These are phyloP conservation scores for Drosophila niveifrons DNA, from an alignment of 2,888 invertebrate species.

Conservation along the genomic window DNA sequence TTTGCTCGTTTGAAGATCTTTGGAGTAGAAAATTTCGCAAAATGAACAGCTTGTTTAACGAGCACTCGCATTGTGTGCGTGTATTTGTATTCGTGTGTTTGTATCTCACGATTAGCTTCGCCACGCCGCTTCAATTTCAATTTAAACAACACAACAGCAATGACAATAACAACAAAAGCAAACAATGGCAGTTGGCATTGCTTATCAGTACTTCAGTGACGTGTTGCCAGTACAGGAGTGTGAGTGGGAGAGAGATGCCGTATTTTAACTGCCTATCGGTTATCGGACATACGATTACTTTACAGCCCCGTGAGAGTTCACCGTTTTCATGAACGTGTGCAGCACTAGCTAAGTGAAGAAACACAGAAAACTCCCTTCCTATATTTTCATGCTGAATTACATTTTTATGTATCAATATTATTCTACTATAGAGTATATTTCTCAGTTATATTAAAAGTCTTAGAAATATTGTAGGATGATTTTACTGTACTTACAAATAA, in stretches of 20 bases:
- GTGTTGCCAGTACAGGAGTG: background rate
- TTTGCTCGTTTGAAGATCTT: conserved; percentile 56
- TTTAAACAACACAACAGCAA: conserved; percentile 30
- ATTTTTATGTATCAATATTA: too few relatives aligned
- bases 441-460: too few relatives aligned
- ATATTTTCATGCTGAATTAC: too few relatives aligned
- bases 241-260: background rate
- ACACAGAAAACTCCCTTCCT: too few relatives aligned
- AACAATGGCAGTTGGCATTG: conserved; percentile 28
- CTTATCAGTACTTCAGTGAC: conserved; percentile 16
- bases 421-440: too few relatives aligned
- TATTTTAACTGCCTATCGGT: conserved; percentile 28
- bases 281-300: conserved; percentile 14
- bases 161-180: conserved; percentile 8
- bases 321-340: background rate
- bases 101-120: conserved; percentile 52
- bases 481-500: background rate
- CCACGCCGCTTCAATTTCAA: conserved; percentile 42
- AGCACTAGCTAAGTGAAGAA: conserved; percentile 1
- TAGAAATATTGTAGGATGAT: too few relatives aligned
- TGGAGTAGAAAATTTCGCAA: conserved; percentile 61
- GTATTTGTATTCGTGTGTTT: background rate
- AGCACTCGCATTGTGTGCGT: conserved; percentile 17
- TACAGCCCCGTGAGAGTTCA: background rate
- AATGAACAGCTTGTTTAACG: conserved; percentile 43